Percentiles rank a stretch among this genome's conserved stretches.
These are phyloP conservation scores for Hippoglossus hippoglossus DNA, from an alignment of 2,797 vertebrate species.

Conservation along the genomic window DNA sequence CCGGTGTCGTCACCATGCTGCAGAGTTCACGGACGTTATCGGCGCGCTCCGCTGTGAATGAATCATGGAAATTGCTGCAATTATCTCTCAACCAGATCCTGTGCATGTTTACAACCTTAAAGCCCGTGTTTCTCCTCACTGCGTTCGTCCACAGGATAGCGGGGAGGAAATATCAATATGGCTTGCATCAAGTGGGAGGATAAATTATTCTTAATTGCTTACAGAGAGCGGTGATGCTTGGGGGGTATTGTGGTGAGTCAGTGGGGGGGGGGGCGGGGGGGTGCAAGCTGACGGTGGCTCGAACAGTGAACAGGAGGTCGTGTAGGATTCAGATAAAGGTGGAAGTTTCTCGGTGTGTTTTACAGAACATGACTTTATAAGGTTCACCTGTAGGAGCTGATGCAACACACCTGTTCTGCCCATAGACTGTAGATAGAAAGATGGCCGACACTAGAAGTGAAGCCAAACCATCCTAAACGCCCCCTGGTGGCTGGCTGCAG, in stretches of 20 bases:
- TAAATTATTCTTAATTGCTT: constrained; percentile 79
- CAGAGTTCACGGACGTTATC: constrained; percentile 69
- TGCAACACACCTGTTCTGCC: background rate
- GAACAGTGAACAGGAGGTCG: constrained; percentile 24
- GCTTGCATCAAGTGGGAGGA: constrained; percentile 70
- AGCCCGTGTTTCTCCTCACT: constrained; percentile 53
- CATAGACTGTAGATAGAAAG: background rate
- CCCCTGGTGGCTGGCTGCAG: too few relatives aligned
- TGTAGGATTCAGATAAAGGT: constrained; percentile 22
- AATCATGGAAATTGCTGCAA: constrained; percentile 74
- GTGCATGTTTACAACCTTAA: constrained; percentile 76
- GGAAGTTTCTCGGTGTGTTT: background rate
- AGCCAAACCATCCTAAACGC: too few relatives aligned
- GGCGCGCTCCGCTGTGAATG: constrained; percentile 59
- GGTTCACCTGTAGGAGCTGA: background rate
- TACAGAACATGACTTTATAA: background rate
- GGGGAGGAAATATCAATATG: constrained; percentile 71
- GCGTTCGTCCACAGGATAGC: constrained; percentile 46
- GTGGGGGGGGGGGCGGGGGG: constrained; percentile 3
- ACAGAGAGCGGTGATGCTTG: constrained; percentile 59
- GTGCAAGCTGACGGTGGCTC: constrained; percentile 14
- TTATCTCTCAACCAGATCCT: constrained; percentile 72
- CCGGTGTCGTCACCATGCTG: constrained; percentile 55
- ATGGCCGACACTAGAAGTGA: too few relatives aligned
- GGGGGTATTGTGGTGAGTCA: constrained; percentile 45